phyloP scores from a whole-genome alignment of 2,113 vertebrate genomes.

The Hypanus sabinus region DNA sequence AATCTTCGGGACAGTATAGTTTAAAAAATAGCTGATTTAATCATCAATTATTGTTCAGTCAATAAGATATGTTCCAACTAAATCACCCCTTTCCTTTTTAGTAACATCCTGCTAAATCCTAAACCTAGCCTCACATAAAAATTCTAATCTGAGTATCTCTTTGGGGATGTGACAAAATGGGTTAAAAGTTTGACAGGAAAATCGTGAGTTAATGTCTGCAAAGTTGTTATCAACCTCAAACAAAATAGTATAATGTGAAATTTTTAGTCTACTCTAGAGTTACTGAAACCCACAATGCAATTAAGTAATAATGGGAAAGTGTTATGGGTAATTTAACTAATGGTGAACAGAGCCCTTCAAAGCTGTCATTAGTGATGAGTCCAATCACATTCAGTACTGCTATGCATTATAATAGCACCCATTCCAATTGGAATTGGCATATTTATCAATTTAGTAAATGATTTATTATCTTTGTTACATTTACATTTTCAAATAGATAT shows the following conservation, averaged over 20 bases:
- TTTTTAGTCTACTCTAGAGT: conserved; percentile 53
- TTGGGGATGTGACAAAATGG: background rate
- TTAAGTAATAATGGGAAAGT: conserved; percentile 61
- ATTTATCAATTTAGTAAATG: conserved; percentile 7
- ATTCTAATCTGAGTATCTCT: background rate
- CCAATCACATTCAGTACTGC: conserved; percentile 28
- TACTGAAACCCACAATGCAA: conserved; percentile 56
- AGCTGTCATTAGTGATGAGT: conserved; percentile 54
- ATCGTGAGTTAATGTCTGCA: conserved; percentile 12
- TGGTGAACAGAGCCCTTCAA: conserved; percentile 56
- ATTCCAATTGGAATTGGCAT: background rate
- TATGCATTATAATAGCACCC: background rate
- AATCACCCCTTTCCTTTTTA: background rate
- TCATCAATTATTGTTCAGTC: background rate
- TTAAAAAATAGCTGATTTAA: too few species aligned
- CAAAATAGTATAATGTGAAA: conserved; percentile 42
- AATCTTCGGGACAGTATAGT: background rate
- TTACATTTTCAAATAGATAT: background rate
- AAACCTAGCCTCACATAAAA: background rate
- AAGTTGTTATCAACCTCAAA: conserved; percentile 37
- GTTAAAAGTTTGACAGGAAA: background rate
- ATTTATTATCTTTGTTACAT: background rate
- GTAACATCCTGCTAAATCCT: background rate
- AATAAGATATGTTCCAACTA: background rate
- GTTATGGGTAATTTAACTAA: conserved; percentile 64